These are phyloP conservation scores for Sclerodermus sp. DNA, from an alignment of 2,888 invertebrate genomes.

Conservation along the genomic window DNA sequence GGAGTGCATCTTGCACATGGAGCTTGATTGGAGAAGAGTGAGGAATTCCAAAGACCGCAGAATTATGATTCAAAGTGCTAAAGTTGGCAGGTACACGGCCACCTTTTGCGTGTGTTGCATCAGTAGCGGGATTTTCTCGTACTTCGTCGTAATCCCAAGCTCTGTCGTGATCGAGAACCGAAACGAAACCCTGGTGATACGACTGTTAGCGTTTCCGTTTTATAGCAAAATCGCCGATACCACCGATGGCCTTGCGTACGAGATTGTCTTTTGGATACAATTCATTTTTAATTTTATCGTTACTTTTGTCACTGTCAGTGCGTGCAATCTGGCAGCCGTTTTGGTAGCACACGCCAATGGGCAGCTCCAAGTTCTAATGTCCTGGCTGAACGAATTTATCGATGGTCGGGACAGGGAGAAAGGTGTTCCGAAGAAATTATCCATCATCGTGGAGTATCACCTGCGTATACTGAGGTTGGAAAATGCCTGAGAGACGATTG, in stretches of 20 bases:
- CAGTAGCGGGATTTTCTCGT: slow-evolving; percentile 28
- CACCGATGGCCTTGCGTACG: background rate
- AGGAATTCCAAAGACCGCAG: slow-evolving; percentile 14
- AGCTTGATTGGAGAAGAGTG: slow-evolving; percentile 22
- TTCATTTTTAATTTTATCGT: slow-evolving; percentile 18
- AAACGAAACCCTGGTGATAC: background rate
- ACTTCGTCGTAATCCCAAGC: slow-evolving; percentile 12
- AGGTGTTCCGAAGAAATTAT: too few species aligned
- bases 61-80: slow-evolving; percentile 23
- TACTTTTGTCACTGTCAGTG: slow-evolving; percentile 21
- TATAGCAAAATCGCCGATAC: background rate
- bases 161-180: too few species aligned
- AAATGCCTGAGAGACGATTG: too few species aligned
- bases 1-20: slow-evolving; percentile 23
- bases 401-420: slow-evolving; percentile 6
- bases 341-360: slow-evolving; percentile 37
- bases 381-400: slow-evolving; percentile 24
- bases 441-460: slow-evolving; percentile 26
- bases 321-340: slow-evolving; percentile 27
- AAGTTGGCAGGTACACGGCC: slow-evolving; percentile 19
- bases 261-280: slow-evolving; percentile 22
- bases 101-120: slow-evolving; percentile 19
- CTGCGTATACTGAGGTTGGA: slow-evolving; percentile 22
- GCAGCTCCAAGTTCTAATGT: slow-evolving; percentile 29
- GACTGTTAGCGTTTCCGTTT: background rate